Percentiles rank a stretch among this genome's conserved stretches.
Conservation (phyloP, 2,888 invertebrate genomes). For the Tiliacea aurago region DNA sequence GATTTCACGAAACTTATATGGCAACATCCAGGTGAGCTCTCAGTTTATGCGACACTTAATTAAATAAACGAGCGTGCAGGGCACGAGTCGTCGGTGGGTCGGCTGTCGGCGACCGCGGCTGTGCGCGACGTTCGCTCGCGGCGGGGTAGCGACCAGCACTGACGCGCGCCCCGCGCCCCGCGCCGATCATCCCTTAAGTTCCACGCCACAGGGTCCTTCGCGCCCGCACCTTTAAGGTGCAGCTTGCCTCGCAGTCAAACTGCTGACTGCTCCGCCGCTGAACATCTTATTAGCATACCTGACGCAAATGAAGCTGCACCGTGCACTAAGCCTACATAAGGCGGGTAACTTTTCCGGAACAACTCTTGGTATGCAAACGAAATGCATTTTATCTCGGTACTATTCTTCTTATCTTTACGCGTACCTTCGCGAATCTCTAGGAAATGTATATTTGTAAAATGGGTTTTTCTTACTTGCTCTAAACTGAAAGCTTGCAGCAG, state of each 20-base stretch:
- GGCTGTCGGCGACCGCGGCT: slow-evolving; percentile 64
- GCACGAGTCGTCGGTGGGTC: slow-evolving; percentile 66
- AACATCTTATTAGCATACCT: slow-evolving; percentile 84
- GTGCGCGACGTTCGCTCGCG: slow-evolving; percentile 82
- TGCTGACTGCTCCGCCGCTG: slow-evolving; percentile 82
- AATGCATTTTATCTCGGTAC: slow-evolving; percentile 61
- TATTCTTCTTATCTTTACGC: slow-evolving; percentile 55
- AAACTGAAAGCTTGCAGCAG: slow-evolving; percentile 6
- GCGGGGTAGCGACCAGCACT: slow-evolving; percentile 85
- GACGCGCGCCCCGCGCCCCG: slow-evolving; percentile 80
- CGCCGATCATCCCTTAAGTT: slow-evolving; percentile 78
- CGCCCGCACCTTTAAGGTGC: slow-evolving; percentile 80
- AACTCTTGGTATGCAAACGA: slow-evolving; percentile 65
- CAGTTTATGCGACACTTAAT: slow-evolving; percentile 87
- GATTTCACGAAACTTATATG: slow-evolving; percentile 73
- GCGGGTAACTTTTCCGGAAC: slow-evolving; percentile 65
- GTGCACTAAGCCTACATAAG: slow-evolving; percentile 66
- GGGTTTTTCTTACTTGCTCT: slow-evolving; percentile 37
- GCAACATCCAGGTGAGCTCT: slow-evolving; percentile 81
- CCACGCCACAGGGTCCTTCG: slow-evolving; percentile 75
- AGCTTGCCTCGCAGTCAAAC: slow-evolving; percentile 77
- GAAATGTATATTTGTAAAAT: slow-evolving; percentile 43
- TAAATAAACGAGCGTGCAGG: slow-evolving; percentile 80
- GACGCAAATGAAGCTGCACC: slow-evolving; percentile 85
- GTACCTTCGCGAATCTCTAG: slow-evolving; percentile 34